Percentiles rank a stretch among this genome's conserved stretches.
These are phyloP conservation scores for Medauroidea extradentata DNA, from an alignment of 1,140 invertebrate species.

Conservation along the genomic window DNA sequence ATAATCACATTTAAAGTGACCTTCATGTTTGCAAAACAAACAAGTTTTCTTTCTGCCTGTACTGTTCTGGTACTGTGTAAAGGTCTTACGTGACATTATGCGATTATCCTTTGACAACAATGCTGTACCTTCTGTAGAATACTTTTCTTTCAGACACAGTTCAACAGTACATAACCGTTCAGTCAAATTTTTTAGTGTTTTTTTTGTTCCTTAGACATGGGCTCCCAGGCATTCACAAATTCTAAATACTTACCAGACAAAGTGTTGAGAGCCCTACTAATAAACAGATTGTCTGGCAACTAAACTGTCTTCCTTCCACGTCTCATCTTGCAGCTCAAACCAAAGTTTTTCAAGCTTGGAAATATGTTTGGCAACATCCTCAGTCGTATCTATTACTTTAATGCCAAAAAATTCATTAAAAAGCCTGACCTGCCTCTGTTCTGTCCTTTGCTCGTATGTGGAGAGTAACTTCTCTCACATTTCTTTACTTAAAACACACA, in stretches of 20 bases:
- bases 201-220: constrained; percentile 17
- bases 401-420: constrained; percentile 30
- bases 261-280: constrained; percentile 22
- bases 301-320: constrained; percentile 21
- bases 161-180: constrained; percentile 6
- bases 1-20: too few relatives aligned
- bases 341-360: constrained; percentile 24
- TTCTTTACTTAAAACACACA: constrained; percentile 13
- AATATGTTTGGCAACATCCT: constrained; percentile 25
- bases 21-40: too few relatives aligned
- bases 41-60: too few relatives aligned
- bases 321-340: constrained; percentile 29
- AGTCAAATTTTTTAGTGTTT: constrained; percentile 14
- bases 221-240: constrained; percentile 29
- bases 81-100: neutral
- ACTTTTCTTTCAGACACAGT: too few relatives aligned
- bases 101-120: neutral
- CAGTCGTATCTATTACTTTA: constrained; percentile 21
- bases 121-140: too few relatives aligned
- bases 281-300: constrained; percentile 24
- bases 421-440: constrained; percentile 26
- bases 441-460: constrained; percentile 28
- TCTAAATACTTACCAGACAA: constrained; percentile 24
- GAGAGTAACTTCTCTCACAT: constrained; percentile 26
- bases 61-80: neutral